These are phyloP conservation scores for Hanleya hanleyi DNA, from an alignment of 2,888 invertebrate species.

Conservation along the genomic window DNA sequence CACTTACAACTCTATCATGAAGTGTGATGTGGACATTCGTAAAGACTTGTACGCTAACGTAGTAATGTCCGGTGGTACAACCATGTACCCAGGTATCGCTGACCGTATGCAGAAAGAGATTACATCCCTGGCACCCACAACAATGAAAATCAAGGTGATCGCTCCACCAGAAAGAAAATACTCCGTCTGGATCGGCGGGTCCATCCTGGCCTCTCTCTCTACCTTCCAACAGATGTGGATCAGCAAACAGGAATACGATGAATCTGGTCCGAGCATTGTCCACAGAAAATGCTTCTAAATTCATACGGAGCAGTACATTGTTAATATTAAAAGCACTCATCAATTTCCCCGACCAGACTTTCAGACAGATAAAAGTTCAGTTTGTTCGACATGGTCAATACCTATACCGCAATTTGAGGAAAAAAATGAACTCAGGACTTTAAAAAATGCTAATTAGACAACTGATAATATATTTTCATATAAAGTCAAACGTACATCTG, in stretches of 20 bases:
- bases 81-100: slow-evolving; percentile 97
- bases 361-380: too few species aligned
- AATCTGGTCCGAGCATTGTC: slow-evolving; percentile 79
- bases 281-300: slow-evolving; percentile 89
- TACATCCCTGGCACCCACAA: slow-evolving; percentile 83
- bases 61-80: slow-evolving; percentile 91
- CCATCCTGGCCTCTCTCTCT: slow-evolving; percentile 64
- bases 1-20: slow-evolving; percentile 63
- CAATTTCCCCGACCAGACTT: too few species aligned
- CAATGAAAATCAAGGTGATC: slow-evolving; percentile 78
- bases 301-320: too few species aligned
- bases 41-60: slow-evolving; percentile 72
- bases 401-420: too few species aligned
- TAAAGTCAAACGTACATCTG: too few species aligned
- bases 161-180: slow-evolving; percentile 69
- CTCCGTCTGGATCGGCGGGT: slow-evolving; percentile 69
- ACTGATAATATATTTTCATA: too few species aligned
- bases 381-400: too few species aligned
- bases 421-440: too few species aligned
- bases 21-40: slow-evolving; percentile 66
- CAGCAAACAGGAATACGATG: slow-evolving; percentile 63
- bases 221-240: slow-evolving; percentile 70
- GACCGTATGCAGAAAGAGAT: slow-evolving; percentile 99
- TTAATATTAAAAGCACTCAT: too few species aligned
- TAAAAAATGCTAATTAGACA: too few species aligned